Evolutionary conservation across 64 coral and sea anemone genomes (phyloP), one percentile per base, ranked within the genome.

Genomic region (Pocillopora verrucosa): DNA sequence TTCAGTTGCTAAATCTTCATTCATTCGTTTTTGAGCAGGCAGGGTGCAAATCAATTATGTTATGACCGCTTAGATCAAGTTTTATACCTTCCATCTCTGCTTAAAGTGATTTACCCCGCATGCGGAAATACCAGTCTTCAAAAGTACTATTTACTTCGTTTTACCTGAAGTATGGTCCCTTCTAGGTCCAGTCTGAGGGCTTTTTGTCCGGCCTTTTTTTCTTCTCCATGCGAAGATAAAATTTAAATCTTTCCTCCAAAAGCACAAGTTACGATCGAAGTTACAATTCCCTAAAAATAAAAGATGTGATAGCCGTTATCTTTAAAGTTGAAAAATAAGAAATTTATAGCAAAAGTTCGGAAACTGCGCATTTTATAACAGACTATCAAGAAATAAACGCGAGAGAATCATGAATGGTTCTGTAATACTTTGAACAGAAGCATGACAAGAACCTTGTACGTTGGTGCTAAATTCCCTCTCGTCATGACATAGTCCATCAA

Each of bases 231-330:
- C 6, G n/a, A 73, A 73, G 19, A 22, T 73, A 26, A 73, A 73
- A 73, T 73, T 26, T 6, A 11, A 22, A 73, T 30, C 30, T 4
- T 10, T 11, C 30, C 30, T 73, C 73, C 73, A 75, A 12, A 38
- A 35, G 38, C 73, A 75, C 2, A 36, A 75, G 73, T 75, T 30
- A 15, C 15, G 12, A 37, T 75, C 73, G 26, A 75, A 75, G 13
- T 75, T 17, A 75, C 73, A 75, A 17, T 75, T 38, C 73, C 73
- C 73, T 75, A 75, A 75, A 37, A 75, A 30, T 30, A 30, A 75
- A 75, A 41, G 15, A 75, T 36, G 36, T 2, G 2, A 75, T 4
- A 75, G 41, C 41, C 41, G 41, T 51, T 7, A 51, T 51, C 41
- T 51, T 51, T 36, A 13, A 13, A 35, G 19, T 14, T 16, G 38